phyloP scores from a whole-genome alignment of 2,888 invertebrate species.

The Caenorhabditis parvicauda region DNA sequence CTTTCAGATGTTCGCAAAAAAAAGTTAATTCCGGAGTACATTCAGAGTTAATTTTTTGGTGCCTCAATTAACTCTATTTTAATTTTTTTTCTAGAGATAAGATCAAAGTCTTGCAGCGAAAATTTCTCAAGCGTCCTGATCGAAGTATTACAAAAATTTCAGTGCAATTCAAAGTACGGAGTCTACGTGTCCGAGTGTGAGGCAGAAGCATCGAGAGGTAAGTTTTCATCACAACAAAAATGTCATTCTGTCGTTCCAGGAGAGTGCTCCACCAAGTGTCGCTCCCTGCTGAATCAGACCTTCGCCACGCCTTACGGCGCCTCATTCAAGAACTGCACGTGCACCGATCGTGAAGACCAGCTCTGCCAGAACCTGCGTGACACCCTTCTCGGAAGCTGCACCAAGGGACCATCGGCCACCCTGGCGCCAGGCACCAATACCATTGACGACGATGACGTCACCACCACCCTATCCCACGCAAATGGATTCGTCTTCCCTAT shows the following conservation, averaged over 20 bases:
- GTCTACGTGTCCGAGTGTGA: constrained; percentile 61
- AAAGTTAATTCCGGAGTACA: too few species aligned
- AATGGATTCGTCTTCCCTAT: too few species aligned
- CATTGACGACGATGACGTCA: too few species aligned
- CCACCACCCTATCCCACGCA: too few species aligned
- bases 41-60: too few species aligned
- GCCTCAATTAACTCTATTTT: too few species aligned
- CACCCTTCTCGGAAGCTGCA: constrained; percentile 43
- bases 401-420: constrained; percentile 31
- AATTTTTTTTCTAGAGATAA: too few species aligned
- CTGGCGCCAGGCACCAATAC: too few species aligned
- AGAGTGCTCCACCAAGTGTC: constrained; percentile 53
- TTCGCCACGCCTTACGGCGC: constrained; percentile 28
- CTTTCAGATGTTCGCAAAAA: too few species aligned
- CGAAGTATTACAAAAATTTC: constrained; percentile 3
- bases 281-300: constrained; percentile 24
- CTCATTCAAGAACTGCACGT: constrained; percentile 52
- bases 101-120: too few species aligned
- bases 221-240: not conserved
- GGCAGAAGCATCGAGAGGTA: constrained; percentile 44
- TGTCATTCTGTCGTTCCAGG: constrained; percentile 14
- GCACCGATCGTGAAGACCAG: constrained; percentile 59
- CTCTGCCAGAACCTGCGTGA: constrained; percentile 53
- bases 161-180: constrained; percentile 61
- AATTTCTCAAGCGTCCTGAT: too few species aligned